Base-by-base conservation (phyloP, 2,888 invertebrate genomes). In the Netelia virgata region DNA sequence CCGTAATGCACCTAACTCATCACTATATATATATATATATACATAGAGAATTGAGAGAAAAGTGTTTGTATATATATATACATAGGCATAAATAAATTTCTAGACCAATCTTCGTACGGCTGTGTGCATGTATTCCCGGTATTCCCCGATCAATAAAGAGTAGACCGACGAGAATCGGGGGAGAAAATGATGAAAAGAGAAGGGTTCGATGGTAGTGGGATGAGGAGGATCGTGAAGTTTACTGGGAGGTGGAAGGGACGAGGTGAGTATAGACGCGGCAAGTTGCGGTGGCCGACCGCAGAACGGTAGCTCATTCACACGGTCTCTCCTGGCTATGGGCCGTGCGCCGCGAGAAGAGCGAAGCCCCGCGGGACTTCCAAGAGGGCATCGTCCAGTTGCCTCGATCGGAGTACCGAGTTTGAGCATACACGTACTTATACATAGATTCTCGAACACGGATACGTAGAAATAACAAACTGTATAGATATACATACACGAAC, bases 251-350 rank as follows among this genome's bases (percentile, higher is more conserved):
- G 78, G 70, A 55, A 64, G 47, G 74, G 18, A 59, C 41, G 74
- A 61, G 55, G 53, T 28, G 75, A 72, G 57, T 47, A 81, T 50
- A 50, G 75, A 68, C 73, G 72, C 79, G 80, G 86, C 77, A 80
- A 63, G 41, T 41, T 78, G 78, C 74, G 77, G 83, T 76, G 50
- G 78, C 74, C 81, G 88, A 91, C 91, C 91, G 87, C 91, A 90
- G 89, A 90, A 91, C 91, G 90, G 91, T 91, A 91, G 91, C 91
- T 90, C 91, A 91, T 91, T 91, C 91, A 88, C 91, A 91, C 91
- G 90, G 85, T 89, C 88, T 86, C 81, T 14, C 43, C 47, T 57
- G 50, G 50, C 50, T 41, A 53, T 80, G 66, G 75, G 50, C 66
- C 61, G 50, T 55, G 75, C 83, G 79, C 83, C 66, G 53, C 72